A percentile compares a stretch with the other conserved stretches of the same genome.
Conservation (phyloP, 1,140 invertebrate species). For the Ganaspis sp. region DNA sequence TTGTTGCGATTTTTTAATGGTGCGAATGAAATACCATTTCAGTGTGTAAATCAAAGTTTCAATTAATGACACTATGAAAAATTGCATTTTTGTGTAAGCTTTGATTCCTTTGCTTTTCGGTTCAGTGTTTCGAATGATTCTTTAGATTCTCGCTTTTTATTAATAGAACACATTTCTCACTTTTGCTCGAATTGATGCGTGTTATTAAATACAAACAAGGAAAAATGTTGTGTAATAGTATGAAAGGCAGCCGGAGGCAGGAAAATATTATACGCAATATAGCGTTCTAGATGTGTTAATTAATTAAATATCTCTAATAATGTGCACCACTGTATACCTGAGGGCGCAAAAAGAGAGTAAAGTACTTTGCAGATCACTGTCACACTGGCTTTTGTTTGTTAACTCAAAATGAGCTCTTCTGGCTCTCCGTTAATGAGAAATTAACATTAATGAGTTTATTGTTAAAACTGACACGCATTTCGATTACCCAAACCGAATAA, state of each 20-base stretch:
- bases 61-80: too few species aligned
- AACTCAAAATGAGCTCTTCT: conserved; percentile 59
- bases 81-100: too few species aligned
- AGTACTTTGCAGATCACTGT: not conserved
- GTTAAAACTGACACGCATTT: conserved; percentile 69
- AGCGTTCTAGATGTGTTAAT: conserved; percentile 60
- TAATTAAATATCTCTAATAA: conserved; percentile 72
- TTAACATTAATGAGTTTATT: conserved; percentile 73
- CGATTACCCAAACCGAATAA: conserved; percentile 65
- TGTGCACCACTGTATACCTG: conserved; percentile 41
- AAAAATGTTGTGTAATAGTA: conserved; percentile 50
- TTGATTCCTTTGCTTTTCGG: too few species aligned
- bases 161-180: too few species aligned
- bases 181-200: too few species aligned
- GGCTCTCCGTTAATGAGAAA: conserved; percentile 59
- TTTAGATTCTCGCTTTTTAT: too few species aligned
- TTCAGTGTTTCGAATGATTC: too few species aligned
- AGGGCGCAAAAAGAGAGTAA: not conserved
- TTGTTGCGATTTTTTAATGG: too few species aligned
- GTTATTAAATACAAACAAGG: too few species aligned
- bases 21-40: too few species aligned
- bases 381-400: conserved; percentile 58
- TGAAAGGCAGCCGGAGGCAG: conserved; percentile 37
- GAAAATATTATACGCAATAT: conserved; percentile 46
- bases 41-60: too few species aligned